Evolutionary conservation across 1,140 invertebrate species (phyloP), one percentile per base, ranked within the genome.

Genomic region (Lepidotrigona ventralis): DNA sequence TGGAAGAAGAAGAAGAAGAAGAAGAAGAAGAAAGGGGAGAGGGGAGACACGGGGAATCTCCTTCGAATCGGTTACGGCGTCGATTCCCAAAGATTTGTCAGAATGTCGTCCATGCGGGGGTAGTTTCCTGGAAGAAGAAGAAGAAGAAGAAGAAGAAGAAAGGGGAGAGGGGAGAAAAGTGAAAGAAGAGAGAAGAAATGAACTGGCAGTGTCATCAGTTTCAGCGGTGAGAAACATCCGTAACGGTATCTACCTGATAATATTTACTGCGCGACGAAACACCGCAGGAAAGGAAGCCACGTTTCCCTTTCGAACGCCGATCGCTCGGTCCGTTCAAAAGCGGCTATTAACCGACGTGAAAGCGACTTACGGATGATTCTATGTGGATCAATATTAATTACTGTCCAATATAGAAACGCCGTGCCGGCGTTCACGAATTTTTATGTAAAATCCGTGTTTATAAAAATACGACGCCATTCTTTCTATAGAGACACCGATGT

Each of bases 161-260:
- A 21, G 9, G 14, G n/a, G 21, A 73, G 0, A 23, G 63, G 33
- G 76, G 53, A 56, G 83, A 76, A 83, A 54, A 83, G 33, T 46
- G 53, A 66, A 60, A 75, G 70, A 86, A 75, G 81, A 33, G 53
- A 74, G n/a, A 80, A 56, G 56, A 87, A 85, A 82, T 68, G 81
- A 81, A 39, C 79, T 63, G 79, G 58, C 80, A 70, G 79, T 83
- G 63, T 56, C 66, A 53, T 83, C 74, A 23, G 79, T n/a, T 83
- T 83, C 84, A 79, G 17, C n/a, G 51, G n/a, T n/a, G 21, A 11
- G 33, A 78, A 76, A 83, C 68, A 78, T 58, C 79, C 79, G 66
- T 85, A 29, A 12, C 71, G 19, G 60, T 76, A 17, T 23, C 60
- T 58, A 71, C 29, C 81, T 53, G 76, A 83, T 83, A 71, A 83